A percentile compares a stretch with the other conserved stretches of the same genome.
Conservation (phyloP, 2,888 invertebrate genomes). For the Disparrhopalites patrizii region DNA sequence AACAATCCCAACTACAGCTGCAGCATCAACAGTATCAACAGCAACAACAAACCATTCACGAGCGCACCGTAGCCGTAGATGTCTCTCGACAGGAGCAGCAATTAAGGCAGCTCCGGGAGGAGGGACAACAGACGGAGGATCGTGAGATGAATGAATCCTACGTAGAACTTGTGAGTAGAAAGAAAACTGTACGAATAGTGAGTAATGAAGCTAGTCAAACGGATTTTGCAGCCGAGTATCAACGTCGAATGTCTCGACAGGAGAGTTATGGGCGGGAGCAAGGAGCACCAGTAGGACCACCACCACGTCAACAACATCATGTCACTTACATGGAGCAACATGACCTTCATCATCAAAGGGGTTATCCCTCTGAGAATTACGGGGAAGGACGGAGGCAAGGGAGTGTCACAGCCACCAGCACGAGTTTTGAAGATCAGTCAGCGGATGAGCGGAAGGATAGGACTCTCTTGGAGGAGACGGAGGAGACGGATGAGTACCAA, state of each 20-base stretch:
- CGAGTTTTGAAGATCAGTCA: conserved; percentile 27
- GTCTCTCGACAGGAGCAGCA: not conserved
- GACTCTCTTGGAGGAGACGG: conserved; percentile 13
- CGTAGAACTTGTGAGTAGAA: conserved; percentile 14
- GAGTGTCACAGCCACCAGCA: conserved; percentile 1
- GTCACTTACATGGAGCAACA: too few species aligned
- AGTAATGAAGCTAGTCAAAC: conserved; percentile 35
- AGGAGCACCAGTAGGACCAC: not conserved
- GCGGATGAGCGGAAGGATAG: conserved; percentile 28
- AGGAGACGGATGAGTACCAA: conserved; percentile 4
- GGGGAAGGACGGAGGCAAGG: not conserved
- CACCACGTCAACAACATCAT: too few species aligned
- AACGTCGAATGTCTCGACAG: conserved; percentile 7
- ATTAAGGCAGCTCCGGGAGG: conserved; percentile 11
- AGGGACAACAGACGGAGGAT: conserved; percentile 8
- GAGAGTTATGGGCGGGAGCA: not conserved
- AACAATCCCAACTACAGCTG: not conserved
- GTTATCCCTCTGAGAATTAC: not conserved
- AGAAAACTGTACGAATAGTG: conserved; percentile 8
- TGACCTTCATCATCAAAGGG: not conserved
- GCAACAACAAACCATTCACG: not conserved
- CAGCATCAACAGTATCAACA: conserved; percentile 6
- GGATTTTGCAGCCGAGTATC: conserved; percentile 41
- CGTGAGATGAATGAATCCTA: conserved; percentile 15
- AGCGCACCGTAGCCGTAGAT: not conserved